Evolutionary conservation across 2,797 vertebrate species (phyloP).

Genomic region (Perdix hodgsoniae): DNA sequence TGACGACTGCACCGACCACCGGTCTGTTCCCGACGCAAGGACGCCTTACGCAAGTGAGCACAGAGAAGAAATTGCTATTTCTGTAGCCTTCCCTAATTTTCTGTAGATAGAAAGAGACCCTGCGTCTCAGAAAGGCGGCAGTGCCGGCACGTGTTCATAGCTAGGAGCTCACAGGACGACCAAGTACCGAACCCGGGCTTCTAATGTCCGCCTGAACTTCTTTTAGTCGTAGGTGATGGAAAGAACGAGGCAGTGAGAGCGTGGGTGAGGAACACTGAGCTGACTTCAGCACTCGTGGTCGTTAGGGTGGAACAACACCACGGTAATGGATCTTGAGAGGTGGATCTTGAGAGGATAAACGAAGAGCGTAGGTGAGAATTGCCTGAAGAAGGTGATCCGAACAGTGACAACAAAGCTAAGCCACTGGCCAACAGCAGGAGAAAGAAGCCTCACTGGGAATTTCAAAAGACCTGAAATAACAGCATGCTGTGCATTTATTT

Average conservation of each 20-base stretch:
- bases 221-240: not conserved
- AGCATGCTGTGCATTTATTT: not conserved
- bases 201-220: not conserved
- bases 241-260: not conserved
- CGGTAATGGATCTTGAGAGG: no score
- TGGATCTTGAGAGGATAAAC: not conserved
- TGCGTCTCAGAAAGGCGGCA: fast-evolving
- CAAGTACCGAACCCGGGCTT: not conserved
- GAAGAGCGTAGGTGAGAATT: not conserved
- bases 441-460: conserved; percentile 11
- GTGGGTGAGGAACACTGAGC: not conserved
- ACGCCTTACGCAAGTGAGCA: not conserved
- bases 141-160: fast-evolving
- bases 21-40: not conserved
- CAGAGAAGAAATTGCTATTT: not conserved
- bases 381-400: not conserved
- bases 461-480: not conserved
- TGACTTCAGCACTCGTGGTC: not conserved
- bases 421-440: not conserved
- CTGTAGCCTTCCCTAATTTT: not conserved
- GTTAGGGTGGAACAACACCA: not conserved
- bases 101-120: not conserved
- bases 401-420: not conserved
- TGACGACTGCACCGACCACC: not conserved
- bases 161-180: not conserved